Conservation (phyloP, 2,113 vertebrate species). For the Brachionichthys hirsutus region DNA sequence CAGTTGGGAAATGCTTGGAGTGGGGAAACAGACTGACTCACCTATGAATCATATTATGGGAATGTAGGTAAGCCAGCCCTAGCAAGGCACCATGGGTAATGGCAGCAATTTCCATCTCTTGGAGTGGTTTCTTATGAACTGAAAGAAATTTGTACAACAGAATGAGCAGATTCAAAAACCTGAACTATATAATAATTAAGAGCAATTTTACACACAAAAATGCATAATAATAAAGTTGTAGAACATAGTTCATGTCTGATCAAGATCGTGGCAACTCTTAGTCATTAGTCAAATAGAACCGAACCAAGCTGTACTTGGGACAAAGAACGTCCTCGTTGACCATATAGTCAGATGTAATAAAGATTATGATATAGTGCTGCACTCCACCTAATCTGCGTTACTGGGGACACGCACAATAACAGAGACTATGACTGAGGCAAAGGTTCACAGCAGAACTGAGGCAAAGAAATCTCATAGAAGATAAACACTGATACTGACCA, state of each 20-base stretch:
- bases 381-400: neutral
- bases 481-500: neutral
- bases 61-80: conserved; percentile 98
- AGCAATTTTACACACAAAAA: neutral
- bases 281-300: neutral
- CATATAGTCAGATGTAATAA: conserved; percentile 8
- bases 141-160: conserved; percentile 4
- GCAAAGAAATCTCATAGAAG: no score
- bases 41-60: conserved; percentile 97
- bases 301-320: neutral
- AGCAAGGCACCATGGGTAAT: conserved; percentile 99
- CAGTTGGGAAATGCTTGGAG: conserved; percentile 13
- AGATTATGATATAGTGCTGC: no score
- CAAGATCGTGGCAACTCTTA: neutral
- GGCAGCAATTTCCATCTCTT: conserved; percentile 99
- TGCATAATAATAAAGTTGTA: neutral
- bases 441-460: conserved; percentile 23
- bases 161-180: conserved; percentile 1
- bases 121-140: conserved; percentile 99
- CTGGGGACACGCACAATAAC: neutral
- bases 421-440: conserved; percentile 10
- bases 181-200: neutral
- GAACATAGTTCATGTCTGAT: neutral
- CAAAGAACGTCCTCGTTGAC: neutral
- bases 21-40: conserved; percentile 58